Evolutionary conservation across 2,888 invertebrate species (phyloP), one percentile per base, ranked within the genome.

Genomic region (Dolomedes plantarius): DNA sequence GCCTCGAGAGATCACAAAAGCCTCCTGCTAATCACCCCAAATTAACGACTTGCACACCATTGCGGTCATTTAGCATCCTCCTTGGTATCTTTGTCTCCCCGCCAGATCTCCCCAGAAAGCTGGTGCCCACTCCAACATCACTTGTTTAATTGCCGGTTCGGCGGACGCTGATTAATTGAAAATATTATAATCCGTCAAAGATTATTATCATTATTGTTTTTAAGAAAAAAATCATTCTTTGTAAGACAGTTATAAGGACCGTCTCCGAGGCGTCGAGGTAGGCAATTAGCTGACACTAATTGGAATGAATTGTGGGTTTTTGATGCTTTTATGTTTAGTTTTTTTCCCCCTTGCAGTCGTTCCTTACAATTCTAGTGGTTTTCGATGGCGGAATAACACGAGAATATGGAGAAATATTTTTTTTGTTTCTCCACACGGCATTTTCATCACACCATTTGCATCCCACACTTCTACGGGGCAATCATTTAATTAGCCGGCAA

Each of bases 281-380:
- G 62, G 41, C 62, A 76, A 83, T 83, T 83, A 83, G 64, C 29
- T 83, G 76, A 76, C 76, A 67, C 71, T 76, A 83, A 83, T 83
- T 50, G 76, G 65, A 65, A 83, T 76, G 50, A 72, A 72, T 83
- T 28, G 74, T 28, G 11, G 62, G 36, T 5, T 9, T 36, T 36
- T 7, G n/a, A n/a, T 36, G 11, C 23, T 74, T 74, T 68, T 62
- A 65, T 39, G 27, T 72, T 46, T 50, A 31, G n/a, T 56, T 73
- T n/a, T 28, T n/a, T 6, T 28, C 56, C 56, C 19, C 56, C n/a
- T n/a, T 6, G 1, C 13, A 11, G 7, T 56, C 56, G n/a, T 56
- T 77, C 68, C 6, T 64, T 39, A 16, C 3, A 11, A 39, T n/a
- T n/a, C n/a, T n/a, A n/a, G n/a, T n/a, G n/a, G n/a, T n/a, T n/a